phyloP scores from a whole-genome alignment of 1,140 invertebrate genomes.

The Tetragonula clypearis region DNA sequence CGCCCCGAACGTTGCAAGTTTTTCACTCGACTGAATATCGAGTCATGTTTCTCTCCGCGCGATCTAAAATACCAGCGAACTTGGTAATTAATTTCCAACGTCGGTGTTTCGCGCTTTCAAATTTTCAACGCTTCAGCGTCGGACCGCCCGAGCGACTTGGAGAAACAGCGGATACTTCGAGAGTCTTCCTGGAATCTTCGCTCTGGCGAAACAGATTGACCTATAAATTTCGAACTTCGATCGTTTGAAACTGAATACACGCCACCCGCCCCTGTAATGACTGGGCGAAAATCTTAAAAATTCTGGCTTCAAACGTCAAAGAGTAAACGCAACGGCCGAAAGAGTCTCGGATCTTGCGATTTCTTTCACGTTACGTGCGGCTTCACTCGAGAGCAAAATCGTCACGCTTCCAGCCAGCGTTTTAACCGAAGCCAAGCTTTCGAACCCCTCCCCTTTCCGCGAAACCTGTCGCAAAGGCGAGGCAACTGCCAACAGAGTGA shows the following conservation, averaged over 20 bases:
- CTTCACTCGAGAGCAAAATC: background rate
- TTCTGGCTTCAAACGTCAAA: no score
- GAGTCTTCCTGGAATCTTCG: background rate
- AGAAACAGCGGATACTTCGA: background rate
- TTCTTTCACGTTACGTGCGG: background rate
- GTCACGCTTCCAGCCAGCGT: background rate
- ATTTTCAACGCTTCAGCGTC: background rate
- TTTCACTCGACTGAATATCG: background rate
- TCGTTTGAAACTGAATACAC: background rate
- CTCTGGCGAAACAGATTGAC: background rate
- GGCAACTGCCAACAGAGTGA: background rate
- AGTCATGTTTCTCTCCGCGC: background rate
- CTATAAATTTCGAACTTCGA: background rate
- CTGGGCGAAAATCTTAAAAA: no score
- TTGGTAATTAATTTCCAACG: conserved; percentile 25
- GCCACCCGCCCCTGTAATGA: no score
- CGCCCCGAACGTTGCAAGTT: conserved; percentile 2
- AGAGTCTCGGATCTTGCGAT: background rate
- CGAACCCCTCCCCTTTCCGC: background rate
- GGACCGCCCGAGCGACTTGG: background rate
- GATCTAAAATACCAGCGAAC: background rate
- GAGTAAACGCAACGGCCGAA: no score
- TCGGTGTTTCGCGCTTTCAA: background rate
- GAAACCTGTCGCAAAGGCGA: conserved; percentile 35
- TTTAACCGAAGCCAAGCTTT: background rate